A percentile compares a stretch with the other conserved stretches of the same genome.
Evolutionary conservation across 2,113 vertebrate genomes (phyloP).

Genomic region (Psilopsiagon aurifrons): DNA sequence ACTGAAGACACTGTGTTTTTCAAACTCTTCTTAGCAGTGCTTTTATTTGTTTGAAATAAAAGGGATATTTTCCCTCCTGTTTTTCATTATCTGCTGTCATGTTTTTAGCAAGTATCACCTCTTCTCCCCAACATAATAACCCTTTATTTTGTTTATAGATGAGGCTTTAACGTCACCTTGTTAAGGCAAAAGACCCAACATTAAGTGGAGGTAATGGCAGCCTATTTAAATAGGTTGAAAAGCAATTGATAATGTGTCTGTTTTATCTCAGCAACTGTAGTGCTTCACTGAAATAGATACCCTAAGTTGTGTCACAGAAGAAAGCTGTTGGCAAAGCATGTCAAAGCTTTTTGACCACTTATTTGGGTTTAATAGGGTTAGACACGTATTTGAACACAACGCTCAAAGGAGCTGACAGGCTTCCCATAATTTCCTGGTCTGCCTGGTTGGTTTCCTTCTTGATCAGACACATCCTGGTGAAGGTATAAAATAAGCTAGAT

Average conservation of each 20-base stretch:
- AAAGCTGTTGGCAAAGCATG: not conserved
- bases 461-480: not conserved
- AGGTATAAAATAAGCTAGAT: conserved; percentile 25
- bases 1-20: not conserved
- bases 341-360: not conserved
- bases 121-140: not conserved
- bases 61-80: not conserved
- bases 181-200: not conserved
- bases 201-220: not conserved
- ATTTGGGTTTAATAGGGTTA: not conserved
- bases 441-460: conserved; percentile 1
- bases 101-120: not conserved
- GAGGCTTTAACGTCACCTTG: not conserved
- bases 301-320: not conserved
- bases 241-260: not conserved
- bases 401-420: not conserved
- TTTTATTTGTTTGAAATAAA: not conserved
- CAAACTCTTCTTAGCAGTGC: not conserved
- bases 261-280: not conserved
- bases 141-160: not conserved
- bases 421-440: not conserved
- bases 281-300: not conserved
- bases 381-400: not conserved
- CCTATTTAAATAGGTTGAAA: not conserved
- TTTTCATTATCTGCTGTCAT: not conserved